Base-by-base conservation (phyloP, 1,140 invertebrate species). In the Tetragnatha versicolor region DNA sequence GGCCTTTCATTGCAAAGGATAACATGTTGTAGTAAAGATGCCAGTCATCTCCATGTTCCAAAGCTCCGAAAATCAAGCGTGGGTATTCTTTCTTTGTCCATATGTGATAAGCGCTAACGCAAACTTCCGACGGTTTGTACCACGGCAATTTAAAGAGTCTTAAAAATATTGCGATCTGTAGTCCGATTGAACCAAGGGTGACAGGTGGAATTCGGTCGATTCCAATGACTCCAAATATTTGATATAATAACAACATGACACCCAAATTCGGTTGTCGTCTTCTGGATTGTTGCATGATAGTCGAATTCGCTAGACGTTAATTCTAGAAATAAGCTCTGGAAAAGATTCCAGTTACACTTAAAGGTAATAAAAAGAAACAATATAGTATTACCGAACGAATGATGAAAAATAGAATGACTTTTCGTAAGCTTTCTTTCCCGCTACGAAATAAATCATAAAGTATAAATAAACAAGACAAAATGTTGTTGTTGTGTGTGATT, bases 1-100 rank as follows among this genome's bases (percentile, higher is more conserved):
- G 84, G 9, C 91, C 91, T 86, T 92, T 92, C 27, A 89, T 84
- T 9, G 92, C 84, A 45, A 92, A 89, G 2, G 91, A 92, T 17
- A 89, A 84, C 91, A 93, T 92, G 82, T 93, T 93, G 83, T 91
- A 92, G 83, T 92, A 92, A 0, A 92, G 86, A 85, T 93, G 91
- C 88, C 91, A 90, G 81, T 92, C 91, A 60, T 91, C 89, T 2
- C 86, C 90, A 86, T 93, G 91, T 83, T 90, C 90, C 79, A 93
- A 88, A 14, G 89, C 86, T 2, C 89, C 89, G 7, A 90, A 79
- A 10, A 92, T 63, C 17, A 93, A 86, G 14, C 90, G 85, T 22
- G 84, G 82, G 85, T 89, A 92, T 75, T 92, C 87, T 66, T 84
- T 84, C 22, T 87, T 83, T 33, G 88, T 85, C 20, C 89, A 84